Percentiles rank a stretch among this genome's conserved stretches.
phyloP scores from a whole-genome alignment of 2,797 vertebrate genomes.

The Acipenser ruthenus region DNA sequence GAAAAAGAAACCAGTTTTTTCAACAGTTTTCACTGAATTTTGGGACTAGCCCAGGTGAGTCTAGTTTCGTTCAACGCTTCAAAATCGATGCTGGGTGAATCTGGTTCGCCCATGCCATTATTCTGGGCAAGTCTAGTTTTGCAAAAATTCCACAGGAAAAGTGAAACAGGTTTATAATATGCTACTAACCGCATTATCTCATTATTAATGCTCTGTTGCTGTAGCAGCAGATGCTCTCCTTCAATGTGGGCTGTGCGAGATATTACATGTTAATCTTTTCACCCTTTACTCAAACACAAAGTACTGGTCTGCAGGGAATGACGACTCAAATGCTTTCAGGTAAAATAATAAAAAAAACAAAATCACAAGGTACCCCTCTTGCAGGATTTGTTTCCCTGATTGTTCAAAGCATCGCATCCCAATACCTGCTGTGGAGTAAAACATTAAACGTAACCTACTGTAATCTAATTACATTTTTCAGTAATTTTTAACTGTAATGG shows the following conservation, averaged over 20 bases:
- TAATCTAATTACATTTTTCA: no score
- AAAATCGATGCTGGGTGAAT: no score
- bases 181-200: conserved; percentile 9
- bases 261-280: conserved; percentile 4
- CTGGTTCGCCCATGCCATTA: no score
- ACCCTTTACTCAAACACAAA: conserved; percentile 17
- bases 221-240: conserved; percentile 34
- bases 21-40: no score
- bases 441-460: conserved; percentile 11
- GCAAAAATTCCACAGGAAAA: no score
- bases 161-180: no score
- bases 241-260: conserved; percentile 15
- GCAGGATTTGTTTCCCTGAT: neutral
- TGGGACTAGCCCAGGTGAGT: no score
- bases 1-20: no score
- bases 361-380: neutral
- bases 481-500: no score
- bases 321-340: conserved; percentile 2
- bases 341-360: conserved; percentile 12
- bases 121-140: no score
- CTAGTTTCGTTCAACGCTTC: no score
- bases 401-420: conserved; percentile 9
- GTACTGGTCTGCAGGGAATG: conserved; percentile 1
- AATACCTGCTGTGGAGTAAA: conserved; percentile 26
- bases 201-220: conserved; percentile 35